Base-by-base conservation (phyloP, 2,797 vertebrate species). In the Girardinus metallicus region DNA sequence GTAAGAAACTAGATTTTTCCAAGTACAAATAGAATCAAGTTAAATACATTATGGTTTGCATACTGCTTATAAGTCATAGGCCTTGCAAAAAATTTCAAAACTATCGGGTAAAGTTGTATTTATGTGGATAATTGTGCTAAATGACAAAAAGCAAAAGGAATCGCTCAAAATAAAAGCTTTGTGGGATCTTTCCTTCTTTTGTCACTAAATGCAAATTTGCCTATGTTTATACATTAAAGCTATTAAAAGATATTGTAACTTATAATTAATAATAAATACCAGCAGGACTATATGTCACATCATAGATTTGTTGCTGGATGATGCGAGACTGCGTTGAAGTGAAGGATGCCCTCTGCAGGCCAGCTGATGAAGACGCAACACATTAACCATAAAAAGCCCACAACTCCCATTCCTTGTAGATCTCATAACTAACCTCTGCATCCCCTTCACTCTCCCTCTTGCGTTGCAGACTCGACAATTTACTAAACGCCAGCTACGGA, bases 401-500 rank as follows among this genome's bases (percentile, higher is more conserved):
- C 92, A 89, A 64, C 43, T 90, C 57, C 43, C 68, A 44, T 74
- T 94, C 90, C 91, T 95, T 94, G 93, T 94, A 91, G 92, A 95
- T 90, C 94, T 94, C 94, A 94, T 91, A 92, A 97, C 97, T 96
- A 97, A 96, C 95, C 94, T 93, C 92, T 97, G 94, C 97, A 97
- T 95, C 94, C 96, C 94, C 95, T 95, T 96, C 96, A 96, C 94
- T 94, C 94, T 96, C 95, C 95, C 94, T 96, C 94, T 96, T 97
- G 95, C 96, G 94, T 96, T 96, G 94, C 97, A 99, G 98, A 96
- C 97, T 98, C 94, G 98, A 99, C 97, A 99, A 98, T 96, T 97
- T 99, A 97, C 97, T 99, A 96, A 99, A 99, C 93, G 97, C 97
- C 97, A 98, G 97, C 93, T 99, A 99, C 85, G 97, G 98, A 94